Base-by-base conservation (phyloP, 2,797 vertebrate genomes). In the Apodemus agrarius region DNA sequence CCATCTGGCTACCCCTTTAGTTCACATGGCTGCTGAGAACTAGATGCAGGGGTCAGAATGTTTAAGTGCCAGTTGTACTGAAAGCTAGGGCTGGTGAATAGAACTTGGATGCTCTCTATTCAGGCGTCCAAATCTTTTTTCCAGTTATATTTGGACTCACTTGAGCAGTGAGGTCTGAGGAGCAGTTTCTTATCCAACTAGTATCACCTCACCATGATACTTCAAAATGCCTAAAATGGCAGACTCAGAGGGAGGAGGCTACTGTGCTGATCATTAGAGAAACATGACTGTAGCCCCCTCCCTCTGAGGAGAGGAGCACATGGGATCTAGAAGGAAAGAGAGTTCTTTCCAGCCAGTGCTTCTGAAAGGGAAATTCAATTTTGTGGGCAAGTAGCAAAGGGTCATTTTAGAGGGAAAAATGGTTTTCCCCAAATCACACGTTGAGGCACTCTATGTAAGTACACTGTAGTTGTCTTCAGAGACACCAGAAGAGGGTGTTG, bases 11-110 rank as follows among this genome's bases (percentile, higher is more conserved):
- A 26, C 65, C 63, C 2, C 46, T 84, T 49, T 85, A 34, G 17
- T 85, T 65, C 90, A 31, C 85, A 90, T 79, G 52, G n/a, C 40
- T 94, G 46, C 43, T 82, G 49, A 90, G 74, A 75, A 43, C 34
- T 26, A 65, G 65, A 11, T n/a, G 59, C 14, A 82, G 29, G 29
- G 81, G 54, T 79, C 9, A 52, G 59, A 92, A 91, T 74, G 49
- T 24, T 78, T 31, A 49, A 65, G 89, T 79, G 84, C 34, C n/a
- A 85, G 46, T 7, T 85, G 84, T 67, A 72, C 6, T 52, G 21
- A 80, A 65, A 26, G 40, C 19, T 63, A 83, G 14, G 69, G 8
- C 54, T 83, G 82, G 46, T 16, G 95, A 76, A 31, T 3, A 59
- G 4, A 93, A 34, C 22, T 90, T 80, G 16, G 79, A 59, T 85